A percentile compares a stretch with the other conserved stretches of the same genome.
Evolutionary conservation across 2,113 vertebrate genomes (phyloP).

Genomic region (Aegithalos caudatus): DNA sequence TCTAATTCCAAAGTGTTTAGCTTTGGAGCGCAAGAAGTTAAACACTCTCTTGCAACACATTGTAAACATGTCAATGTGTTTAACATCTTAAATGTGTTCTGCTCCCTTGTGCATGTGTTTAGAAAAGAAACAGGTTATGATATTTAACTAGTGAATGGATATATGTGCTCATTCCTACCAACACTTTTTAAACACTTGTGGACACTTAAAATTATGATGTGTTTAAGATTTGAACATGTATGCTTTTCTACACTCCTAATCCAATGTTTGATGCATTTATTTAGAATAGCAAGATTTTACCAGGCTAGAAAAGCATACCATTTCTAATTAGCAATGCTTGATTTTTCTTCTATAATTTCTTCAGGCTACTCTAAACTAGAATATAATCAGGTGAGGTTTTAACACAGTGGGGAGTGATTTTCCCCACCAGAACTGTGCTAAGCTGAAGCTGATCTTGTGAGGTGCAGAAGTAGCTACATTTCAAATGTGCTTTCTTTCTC

Average conservation of each 20-base stretch:
- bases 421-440: background rate
- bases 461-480: background rate
- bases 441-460: background rate
- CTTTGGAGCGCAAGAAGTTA: conserved; percentile 78
- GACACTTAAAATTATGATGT: conserved; percentile 83
- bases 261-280: conserved; percentile 62
- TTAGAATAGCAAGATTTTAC: conserved; percentile 47
- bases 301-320: background rate
- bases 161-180: conserved; percentile 74
- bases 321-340: background rate
- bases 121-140: conserved; percentile 81
- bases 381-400: background rate
- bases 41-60: conserved; percentile 81
- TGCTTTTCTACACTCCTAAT: conserved; percentile 80
- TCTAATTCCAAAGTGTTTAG: conserved; percentile 80
- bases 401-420: background rate
- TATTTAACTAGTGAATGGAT: conserved; percentile 79
- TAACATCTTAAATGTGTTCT: conserved; percentile 78
- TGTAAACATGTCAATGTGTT: conserved; percentile 86
- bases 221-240: conserved; percentile 77
- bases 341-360: background rate
- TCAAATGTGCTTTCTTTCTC: background rate
- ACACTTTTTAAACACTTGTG: conserved; percentile 79
- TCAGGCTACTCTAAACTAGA: background rate
- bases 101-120: conserved; percentile 70